Base-by-base conservation (phyloP, 2,888 invertebrate species). In the Idaea biselata region DNA sequence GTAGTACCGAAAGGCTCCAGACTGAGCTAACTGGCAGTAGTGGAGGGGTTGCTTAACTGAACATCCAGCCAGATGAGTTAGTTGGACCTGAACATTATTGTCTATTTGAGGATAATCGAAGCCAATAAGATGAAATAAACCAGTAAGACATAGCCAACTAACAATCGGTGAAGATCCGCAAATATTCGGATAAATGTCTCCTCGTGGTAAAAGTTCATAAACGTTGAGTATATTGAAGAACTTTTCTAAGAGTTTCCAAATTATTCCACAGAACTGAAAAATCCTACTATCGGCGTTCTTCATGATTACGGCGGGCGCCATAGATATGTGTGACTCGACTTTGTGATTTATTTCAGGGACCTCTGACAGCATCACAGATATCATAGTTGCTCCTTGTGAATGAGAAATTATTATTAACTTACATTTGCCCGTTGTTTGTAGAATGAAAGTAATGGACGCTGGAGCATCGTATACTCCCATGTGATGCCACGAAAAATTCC, bases 391-490 rank as follows among this genome's bases (percentile, higher is more conserved):
- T 17, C 97, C 97, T 74, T 94, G 94, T 0, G 96, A 97, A 76
- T 97, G 96, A 0, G 97, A 97, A 16, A 96, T 85, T 78, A 96
- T 96, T 66, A 94, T 93, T 0, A 97, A 63, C 58, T 94, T 82
- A 1, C 88, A 69, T 16, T 89, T 84, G 0, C 89, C 88, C 0
- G 96, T 95, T 6, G 61, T 66, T 0, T 80, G 67, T 5, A 94
- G 77, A 8, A 95, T 87, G 75, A 94, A 94, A 76, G 97, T 95
- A 55, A 98, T 94, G 81, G 94, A 95, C 0, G 95, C 94, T 4
- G 97, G 96, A 14, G 97, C 74, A 83, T 98, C 97, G 73, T 88
- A 93, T 53, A 87, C 76, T 0, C 95, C 96, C 77, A 97, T 96
- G 77, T 96, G 95, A 78, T 97, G 95, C 94, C 94, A 97, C 67